These are phyloP conservation scores for Elaphurus davidianus DNA, from an alignment of 2,113 vertebrate genomes.

Conservation along the genomic window DNA sequence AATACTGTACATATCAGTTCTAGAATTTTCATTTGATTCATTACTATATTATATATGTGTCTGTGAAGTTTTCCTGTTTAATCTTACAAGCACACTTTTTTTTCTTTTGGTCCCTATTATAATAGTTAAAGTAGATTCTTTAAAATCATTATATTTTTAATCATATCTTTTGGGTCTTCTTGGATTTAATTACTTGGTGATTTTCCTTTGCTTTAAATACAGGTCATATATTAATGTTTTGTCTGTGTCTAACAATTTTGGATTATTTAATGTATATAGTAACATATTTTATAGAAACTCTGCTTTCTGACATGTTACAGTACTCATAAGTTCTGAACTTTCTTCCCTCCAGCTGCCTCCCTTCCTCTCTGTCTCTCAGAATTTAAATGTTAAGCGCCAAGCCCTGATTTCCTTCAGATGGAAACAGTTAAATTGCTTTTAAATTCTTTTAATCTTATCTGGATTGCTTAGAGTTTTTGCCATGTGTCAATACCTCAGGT, in stretches of 20 bases:
- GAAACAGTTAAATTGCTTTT: not conserved
- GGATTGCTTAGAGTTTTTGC: not conserved
- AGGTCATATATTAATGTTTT: not conserved
- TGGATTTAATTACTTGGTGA: not conserved
- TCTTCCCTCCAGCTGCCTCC: not conserved
- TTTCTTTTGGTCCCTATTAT: not conserved
- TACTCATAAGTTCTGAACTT: not conserved
- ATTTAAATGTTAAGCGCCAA: not conserved
- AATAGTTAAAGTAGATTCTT: not conserved
- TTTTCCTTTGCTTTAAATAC: not conserved
- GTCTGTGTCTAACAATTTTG: not conserved
- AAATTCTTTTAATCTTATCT: not conserved
- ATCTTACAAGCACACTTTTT: not conserved
- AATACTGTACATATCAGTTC: not conserved
- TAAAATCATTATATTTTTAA: not conserved
- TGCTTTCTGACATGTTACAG: not conserved
- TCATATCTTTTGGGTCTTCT: not conserved
- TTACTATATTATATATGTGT: not conserved
- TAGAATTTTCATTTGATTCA: not conserved
- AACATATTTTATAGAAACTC: not conserved
- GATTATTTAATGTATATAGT: not conserved
- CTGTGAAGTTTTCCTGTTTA: not conserved
- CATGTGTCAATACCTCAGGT: not conserved
- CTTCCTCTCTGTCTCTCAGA: not conserved
- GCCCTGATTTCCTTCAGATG: not conserved